Evolutionary conservation across 2,888 invertebrate species (phyloP), one percentile per base, ranked within the genome.

Genomic region (Mylabris sibirica): DNA sequence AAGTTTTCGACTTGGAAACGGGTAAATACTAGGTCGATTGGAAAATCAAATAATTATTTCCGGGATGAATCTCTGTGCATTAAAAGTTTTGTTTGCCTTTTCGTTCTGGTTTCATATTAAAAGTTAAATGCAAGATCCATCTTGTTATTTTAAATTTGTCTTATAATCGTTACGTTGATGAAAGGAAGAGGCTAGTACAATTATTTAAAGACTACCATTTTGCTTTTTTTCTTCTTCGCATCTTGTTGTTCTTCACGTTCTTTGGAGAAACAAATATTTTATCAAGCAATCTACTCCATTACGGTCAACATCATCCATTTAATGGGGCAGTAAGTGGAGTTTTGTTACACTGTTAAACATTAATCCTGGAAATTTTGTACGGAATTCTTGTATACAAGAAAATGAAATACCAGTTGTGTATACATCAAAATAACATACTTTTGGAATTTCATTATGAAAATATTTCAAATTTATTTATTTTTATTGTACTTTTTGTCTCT

Each of bases 221-320:
- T 49, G 20, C 20, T 22, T 49, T 44, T 44, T 44, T 14, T 3
- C 14, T 35, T 14, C 41, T 41, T 14, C 2, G 5, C 35, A 9
- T 35, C 35, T 35, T 9, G 11, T 35, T 11, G 9, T 12, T 38
- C 14, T 38, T 3, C 12, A 11, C 11, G 12, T 12, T 38, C 44
- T 6, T 44, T 17, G n/a, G 17, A 44, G 44, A 17, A 22, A 53
- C 49, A 53, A 57, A 57, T 57, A 57, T 57, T 57, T 57, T 57
- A 57, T 57, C 57, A 57, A 57, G 24, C 24, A 24, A 57, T 57
- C 24, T 57, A 57, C 57, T 24, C 24, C 57, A 57, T 57, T 57
- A 57, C 22, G 24, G 24, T 24, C 57, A 57, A 57, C 57, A 57
- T 57, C 57, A 22, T 57, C 24, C 57, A 57, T 57, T 57, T 57